Base-by-base conservation (phyloP, 2,113 vertebrate genomes). In the Pomatorhinus ruficollis region DNA sequence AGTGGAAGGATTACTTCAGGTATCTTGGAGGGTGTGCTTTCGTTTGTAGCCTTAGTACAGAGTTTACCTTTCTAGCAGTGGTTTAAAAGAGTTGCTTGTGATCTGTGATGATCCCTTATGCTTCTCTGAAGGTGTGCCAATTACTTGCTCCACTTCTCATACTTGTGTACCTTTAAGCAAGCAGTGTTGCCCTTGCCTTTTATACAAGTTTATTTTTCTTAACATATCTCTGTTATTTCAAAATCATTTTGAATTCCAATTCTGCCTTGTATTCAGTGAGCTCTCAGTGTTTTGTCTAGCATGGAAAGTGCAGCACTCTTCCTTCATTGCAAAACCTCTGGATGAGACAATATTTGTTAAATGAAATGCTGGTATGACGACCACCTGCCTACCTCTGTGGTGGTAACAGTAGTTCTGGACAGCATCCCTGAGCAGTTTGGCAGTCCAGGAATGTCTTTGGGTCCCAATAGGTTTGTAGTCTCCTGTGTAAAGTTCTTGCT, bases 341-440 rank as follows among this genome's bases (percentile, higher is more conserved):
- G 3, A 30, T 31, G 49, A 63, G 44, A 15, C 11, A 15, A 5
- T 53, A 18, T 21, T 37, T 83, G 37, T 56, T 61, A 66, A 66
- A 57, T 45, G 33, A 69, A 82, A 35, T 44, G 15, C 11, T 28
- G 28, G 2, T 61, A 8, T 30, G 37, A 33, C 0, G 7, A 53
- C 27, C 27, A 27, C 19, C 8, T 74, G 1, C 19, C 8, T 18
- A 6, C 17, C 31, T 27, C 4, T 45, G 42, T 0, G 0, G 15
- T 52, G 42, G 24, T 40, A 44, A 12, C 31, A 37, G 24, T 18
- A 42, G 25, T 31, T 6, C 28, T 49, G 47, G 45, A 23, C n/a
- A 70, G 20, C 44, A 33, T 71, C 44, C 18, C 61, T 50, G 56
- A 63, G 37, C 39, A 30, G 12, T 66, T 47, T 82, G n/a, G 16